phyloP scores from a whole-genome alignment of 2,888 invertebrate species.

The Cerastoderma edule region DNA sequence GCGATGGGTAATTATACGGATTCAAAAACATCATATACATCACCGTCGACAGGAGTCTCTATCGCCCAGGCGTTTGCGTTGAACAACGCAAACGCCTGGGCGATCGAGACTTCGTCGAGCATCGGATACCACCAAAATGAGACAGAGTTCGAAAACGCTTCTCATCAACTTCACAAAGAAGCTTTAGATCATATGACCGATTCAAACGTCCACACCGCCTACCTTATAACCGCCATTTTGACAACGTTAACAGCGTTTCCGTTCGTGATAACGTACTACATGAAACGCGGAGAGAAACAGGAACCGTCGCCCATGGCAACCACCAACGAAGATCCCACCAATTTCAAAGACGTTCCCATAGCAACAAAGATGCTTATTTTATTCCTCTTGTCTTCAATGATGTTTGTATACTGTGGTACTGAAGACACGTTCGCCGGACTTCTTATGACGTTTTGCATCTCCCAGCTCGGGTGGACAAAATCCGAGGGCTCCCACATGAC shows the following conservation, averaged over 20 bases:
- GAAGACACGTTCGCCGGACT: conserved; percentile 52
- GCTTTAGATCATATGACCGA: no score
- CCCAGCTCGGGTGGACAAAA: conserved; percentile 74
- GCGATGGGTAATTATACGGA: not conserved
- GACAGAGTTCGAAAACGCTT: not conserved
- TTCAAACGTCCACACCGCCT: conserved; percentile 22
- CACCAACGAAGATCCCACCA: conserved; percentile 14
- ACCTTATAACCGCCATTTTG: conserved; percentile 30
- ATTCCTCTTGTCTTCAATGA: conserved; percentile 28
- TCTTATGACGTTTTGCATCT: conserved; percentile 48
- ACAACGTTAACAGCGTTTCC: conserved; percentile 18
- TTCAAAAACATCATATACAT: no score
- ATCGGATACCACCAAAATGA: not conserved
- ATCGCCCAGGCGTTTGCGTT: no score
- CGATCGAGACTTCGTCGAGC: not conserved
- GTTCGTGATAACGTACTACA: conserved; percentile 26
- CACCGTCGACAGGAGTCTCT: no score
- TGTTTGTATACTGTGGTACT: conserved; percentile 39
- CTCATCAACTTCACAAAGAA: no score
- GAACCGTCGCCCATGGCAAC: not conserved
- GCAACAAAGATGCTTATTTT: conserved; percentile 24
- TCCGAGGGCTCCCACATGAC: conserved; percentile 77
- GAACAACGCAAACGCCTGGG: no score
- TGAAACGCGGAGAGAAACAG: not conserved
- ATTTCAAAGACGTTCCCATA: conserved; percentile 21